phyloP scores from a whole-genome alignment of 1,140 invertebrate genomes.

The Tetragnatha versicolor region DNA sequence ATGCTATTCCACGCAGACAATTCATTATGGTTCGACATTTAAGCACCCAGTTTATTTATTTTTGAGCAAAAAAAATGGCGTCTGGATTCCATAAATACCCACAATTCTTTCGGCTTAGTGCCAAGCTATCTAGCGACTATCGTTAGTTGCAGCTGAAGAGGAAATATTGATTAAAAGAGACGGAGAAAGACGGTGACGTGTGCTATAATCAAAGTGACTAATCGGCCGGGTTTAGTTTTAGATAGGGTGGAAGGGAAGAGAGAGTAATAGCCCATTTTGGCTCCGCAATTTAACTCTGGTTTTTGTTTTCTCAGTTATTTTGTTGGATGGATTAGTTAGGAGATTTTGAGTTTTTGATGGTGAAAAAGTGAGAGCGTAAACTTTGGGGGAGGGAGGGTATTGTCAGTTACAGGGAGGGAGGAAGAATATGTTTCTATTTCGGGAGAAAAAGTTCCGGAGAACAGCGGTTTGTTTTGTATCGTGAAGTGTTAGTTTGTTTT shows the following conservation, averaged over 20 bases:
- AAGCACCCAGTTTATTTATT: not conserved
- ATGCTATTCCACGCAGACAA: slow-evolving; percentile 2
- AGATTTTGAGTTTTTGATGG: too few species aligned
- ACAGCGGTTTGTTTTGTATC: too few species aligned
- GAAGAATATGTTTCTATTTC: too few species aligned
- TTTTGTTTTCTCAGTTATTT: too few species aligned
- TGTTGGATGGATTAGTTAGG: too few species aligned
- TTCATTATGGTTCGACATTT: slow-evolving; percentile 1
- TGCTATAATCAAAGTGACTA: slow-evolving; percentile 30
- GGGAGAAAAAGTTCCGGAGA: too few species aligned
- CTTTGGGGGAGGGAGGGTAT: too few species aligned
- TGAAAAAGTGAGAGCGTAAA: too few species aligned
- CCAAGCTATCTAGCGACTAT: not conserved
- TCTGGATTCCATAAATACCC: slow-evolving; percentile 18
- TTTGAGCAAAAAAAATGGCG: not conserved
- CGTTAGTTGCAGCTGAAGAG: not conserved
- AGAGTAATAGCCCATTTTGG: not conserved
- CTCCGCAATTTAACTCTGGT: not conserved
- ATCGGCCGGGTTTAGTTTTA: slow-evolving; percentile 30
- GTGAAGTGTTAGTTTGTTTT: too few species aligned
- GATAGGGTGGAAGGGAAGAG: not conserved
- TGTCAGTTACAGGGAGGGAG: too few species aligned
- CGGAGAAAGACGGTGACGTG: slow-evolving; percentile 5
- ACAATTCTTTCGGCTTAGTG: not conserved
- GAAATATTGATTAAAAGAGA: slow-evolving; percentile 15